These are phyloP conservation scores for Megaceryle maxima DNA, from an alignment of 2,113 vertebrate species.

Conservation along the genomic window DNA sequence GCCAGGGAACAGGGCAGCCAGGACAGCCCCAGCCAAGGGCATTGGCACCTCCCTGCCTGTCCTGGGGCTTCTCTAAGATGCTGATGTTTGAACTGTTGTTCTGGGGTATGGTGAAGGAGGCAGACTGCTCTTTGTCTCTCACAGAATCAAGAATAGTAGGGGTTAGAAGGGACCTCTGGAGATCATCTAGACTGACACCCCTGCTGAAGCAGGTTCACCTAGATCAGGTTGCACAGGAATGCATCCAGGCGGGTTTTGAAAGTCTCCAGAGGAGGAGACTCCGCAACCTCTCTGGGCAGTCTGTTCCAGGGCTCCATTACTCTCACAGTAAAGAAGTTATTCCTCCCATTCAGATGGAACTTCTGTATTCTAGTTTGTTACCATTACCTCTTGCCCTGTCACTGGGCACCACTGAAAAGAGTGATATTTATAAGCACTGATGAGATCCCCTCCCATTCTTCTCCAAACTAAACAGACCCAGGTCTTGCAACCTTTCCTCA, in stretches of 20 bases:
- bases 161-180: background rate
- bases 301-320: background rate
- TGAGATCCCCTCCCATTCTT: background rate
- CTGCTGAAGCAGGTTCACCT: background rate
- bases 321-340: background rate
- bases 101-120: background rate
- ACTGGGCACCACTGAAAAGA: background rate
- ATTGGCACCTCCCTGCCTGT: rapidly evolving
- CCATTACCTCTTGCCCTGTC: background rate
- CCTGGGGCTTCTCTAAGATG: background rate
- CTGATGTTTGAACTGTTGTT: background rate
- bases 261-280: background rate
- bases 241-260: background rate
- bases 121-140: background rate
- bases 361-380: background rate
- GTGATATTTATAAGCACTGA: background rate
- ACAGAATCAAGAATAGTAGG: background rate
- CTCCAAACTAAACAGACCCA: too few species aligned
- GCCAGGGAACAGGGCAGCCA: background rate
- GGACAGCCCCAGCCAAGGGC: background rate
- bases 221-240: background rate
- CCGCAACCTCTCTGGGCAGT: background rate
- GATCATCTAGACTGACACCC: background rate
- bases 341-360: background rate
- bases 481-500: background rate